Base-by-base conservation (phyloP, 2,113 vertebrate species). In the Stigmatopora argus region DNA sequence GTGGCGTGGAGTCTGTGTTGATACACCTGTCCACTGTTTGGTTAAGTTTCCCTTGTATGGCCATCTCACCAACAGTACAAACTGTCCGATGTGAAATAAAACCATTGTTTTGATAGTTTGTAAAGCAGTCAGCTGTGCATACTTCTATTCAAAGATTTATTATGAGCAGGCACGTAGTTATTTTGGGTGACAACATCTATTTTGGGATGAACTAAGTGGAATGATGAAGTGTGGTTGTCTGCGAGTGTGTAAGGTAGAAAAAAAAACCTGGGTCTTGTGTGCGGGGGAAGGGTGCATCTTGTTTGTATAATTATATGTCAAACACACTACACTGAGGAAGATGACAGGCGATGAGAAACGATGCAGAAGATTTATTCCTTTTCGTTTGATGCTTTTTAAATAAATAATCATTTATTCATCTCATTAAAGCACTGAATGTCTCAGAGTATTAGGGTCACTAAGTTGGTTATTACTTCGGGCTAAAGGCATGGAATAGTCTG, bases 11-110 rank as follows among this genome's bases (percentile, higher is more conserved):
- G 48, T 15, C 74, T 58, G 53, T 64, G 69, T 68, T 26, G 62
- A 1, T 60, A 63, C 80, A 80, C 77, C 82, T 81, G 75, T 49
- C 75, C 49, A 14, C 49, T 80, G 77, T 80, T 84, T 80, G 64
- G 49, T 74, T 79, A 65, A 72, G 71, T 58, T 34, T 60, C 57
- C 21, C 2, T 44, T 73, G 55, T 71, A 69, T 72, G 58, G 23
- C 63, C 10, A 62, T 64, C 62, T 65, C 66, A 19, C 41, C 11
- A 49, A 17, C 15, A 44, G 55, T 19, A 48, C 14, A 57, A 58
- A 58, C 73, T 3, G 66, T 38, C 47, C 66, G 35, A 34, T 31
- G 49, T 47, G 18, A 70, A 70, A 65, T 73, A 2, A 62, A 65
- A 65, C 11, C 60, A 31, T 31, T 26, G 47, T 66, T 41, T 65